Conservation (phyloP, 2,888 invertebrate species). For the Shargacucullia verbasci region DNA sequence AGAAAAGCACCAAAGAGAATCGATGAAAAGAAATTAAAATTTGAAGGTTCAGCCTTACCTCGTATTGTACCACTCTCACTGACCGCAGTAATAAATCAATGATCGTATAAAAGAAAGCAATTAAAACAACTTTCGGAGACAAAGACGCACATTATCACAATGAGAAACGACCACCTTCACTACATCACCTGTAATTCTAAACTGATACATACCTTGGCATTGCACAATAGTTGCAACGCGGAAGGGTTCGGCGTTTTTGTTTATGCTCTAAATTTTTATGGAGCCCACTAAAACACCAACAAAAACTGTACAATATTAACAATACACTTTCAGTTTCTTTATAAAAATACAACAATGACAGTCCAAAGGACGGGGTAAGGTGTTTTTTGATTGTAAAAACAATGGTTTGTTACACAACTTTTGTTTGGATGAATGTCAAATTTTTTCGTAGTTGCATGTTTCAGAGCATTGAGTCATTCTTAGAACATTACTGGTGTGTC, state of each 20-base stretch:
- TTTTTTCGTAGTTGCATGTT: constrained; percentile 57
- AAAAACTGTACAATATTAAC: constrained; percentile 78
- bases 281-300: constrained; percentile 72
- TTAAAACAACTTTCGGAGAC: constrained; percentile 76
- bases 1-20: constrained; percentile 17
- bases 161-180: constrained; percentile 79
- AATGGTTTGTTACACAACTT: constrained; percentile 75
- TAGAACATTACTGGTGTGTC: constrained; percentile 61
- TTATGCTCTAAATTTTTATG: constrained; percentile 86
- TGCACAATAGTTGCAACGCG: constrained; percentile 77
- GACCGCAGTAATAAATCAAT: constrained; percentile 82
- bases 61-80: constrained; percentile 66
- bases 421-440: constrained; percentile 73
- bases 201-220: constrained; percentile 76
- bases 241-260: constrained; percentile 84
- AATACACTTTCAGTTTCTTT: constrained; percentile 88
- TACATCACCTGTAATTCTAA: constrained; percentile 85
- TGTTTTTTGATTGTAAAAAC: constrained; percentile 85
- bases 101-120: constrained; percentile 83
- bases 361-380: constrained; percentile 73
- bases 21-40: constrained; percentile 52
- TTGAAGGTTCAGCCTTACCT: constrained; percentile 67
- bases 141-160: constrained; percentile 83
- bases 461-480: constrained; percentile 68
- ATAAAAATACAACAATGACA: constrained; percentile 76